A percentile compares a stretch with the other conserved stretches of the same genome.
Evolutionary conservation across 30 jellyfish, hydroid and myxozoan genomes (phyloP).

Genomic region (Cassiopea andromeda): DNA sequence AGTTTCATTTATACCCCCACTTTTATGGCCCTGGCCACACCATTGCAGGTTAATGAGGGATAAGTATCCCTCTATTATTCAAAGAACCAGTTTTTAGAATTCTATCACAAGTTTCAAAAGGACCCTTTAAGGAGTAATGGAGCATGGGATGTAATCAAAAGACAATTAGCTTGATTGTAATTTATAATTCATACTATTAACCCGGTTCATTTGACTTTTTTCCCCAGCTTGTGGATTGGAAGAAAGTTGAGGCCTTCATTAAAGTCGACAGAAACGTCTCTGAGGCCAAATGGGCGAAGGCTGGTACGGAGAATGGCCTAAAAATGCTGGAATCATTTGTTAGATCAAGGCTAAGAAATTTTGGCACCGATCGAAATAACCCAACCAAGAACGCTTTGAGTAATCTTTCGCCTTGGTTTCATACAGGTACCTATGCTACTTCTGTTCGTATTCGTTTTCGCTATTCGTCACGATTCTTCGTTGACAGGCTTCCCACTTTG

Average conservation of each 20-base stretch:
- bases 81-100: too few species aligned
- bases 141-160: too few species aligned
- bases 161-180: not conserved
- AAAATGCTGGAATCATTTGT: slow-evolving; percentile 67
- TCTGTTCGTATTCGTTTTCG: not conserved
- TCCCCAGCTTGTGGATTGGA: slow-evolving; percentile 59
- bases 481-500: too few species aligned
- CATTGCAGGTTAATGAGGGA: too few species aligned
- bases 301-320: slow-evolving; percentile 76
- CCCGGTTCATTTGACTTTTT: not conserved
- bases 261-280: slow-evolving; percentile 42
- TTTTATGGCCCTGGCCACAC: too few species aligned
- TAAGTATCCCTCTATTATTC: too few species aligned
- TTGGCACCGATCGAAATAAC: slow-evolving; percentile 77
- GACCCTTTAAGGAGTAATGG: too few species aligned
- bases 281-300: slow-evolving; percentile 71
- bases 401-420: slow-evolving; percentile 90
- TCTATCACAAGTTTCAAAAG: too few species aligned
- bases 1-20: too few species aligned
- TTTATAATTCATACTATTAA: not conserved
- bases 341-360: slow-evolving; percentile 26
- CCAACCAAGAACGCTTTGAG: slow-evolving; percentile 71
- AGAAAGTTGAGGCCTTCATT: slow-evolving; percentile 35
- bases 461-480: not conserved
- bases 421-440: slow-evolving; percentile 44